Percentiles rank a stretch among this genome's conserved stretches.
Conservation (phyloP, 2,797 vertebrate genomes). For the Zenarchopterus dispar region DNA sequence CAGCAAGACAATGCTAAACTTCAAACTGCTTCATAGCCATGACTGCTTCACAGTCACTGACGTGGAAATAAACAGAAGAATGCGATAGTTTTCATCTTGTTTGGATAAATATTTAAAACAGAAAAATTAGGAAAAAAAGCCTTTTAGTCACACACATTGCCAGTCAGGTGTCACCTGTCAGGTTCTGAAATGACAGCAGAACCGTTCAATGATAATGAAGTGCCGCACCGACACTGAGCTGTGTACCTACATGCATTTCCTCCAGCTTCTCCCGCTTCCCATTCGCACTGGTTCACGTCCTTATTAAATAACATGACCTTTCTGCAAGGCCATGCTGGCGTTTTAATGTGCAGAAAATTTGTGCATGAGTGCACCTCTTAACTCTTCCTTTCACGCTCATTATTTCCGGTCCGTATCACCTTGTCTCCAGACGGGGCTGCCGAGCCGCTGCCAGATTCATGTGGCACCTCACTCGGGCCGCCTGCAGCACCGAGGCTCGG, state of each 20-base stretch:
- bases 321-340: slow-evolving; percentile 73
- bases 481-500: slow-evolving; percentile 52
- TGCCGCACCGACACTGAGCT: slow-evolving; percentile 60
- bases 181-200: slow-evolving; percentile 69
- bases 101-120: slow-evolving; percentile 73
- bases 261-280: slow-evolving; percentile 56
- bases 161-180: slow-evolving; percentile 75
- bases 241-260: slow-evolving; percentile 72
- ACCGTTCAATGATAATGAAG: slow-evolving; percentile 79
- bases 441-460: slow-evolving; percentile 62
- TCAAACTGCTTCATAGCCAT: no score
- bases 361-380: slow-evolving; percentile 80
- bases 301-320: slow-evolving; percentile 84
- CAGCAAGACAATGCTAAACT: no score
- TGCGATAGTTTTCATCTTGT: slow-evolving; percentile 55
- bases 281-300: slow-evolving; percentile 70
- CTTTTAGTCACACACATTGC: slow-evolving; percentile 61
- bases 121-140: slow-evolving; percentile 60
- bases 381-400: slow-evolving; percentile 81
- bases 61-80: slow-evolving; percentile 28
- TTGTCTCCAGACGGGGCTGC: slow-evolving; percentile 74
- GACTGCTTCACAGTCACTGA: slow-evolving; percentile 16
- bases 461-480: slow-evolving; percentile 52
- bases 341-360: slow-evolving; percentile 79
- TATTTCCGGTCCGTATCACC: slow-evolving; percentile 83